Conservation (phyloP, 2,888 invertebrate species). For the Lumbricus terrestris region DNA sequence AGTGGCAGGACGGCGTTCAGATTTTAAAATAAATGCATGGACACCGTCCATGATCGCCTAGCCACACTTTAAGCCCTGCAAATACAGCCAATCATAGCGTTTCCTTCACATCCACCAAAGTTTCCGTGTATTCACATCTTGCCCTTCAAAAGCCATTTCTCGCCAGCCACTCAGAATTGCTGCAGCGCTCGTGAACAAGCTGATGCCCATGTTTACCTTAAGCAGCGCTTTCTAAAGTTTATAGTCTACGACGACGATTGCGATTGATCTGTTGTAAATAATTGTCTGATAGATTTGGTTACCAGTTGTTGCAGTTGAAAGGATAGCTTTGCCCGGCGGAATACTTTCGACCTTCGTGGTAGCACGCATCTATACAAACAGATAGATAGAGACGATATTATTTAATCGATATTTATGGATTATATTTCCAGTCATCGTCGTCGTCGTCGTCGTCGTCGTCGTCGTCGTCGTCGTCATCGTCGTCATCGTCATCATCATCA, state of each 20-base stretch:
- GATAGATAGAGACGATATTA: neutral
- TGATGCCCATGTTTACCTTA: neutral
- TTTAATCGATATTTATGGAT: neutral
- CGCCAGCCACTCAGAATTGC: neutral
- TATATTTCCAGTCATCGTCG: neutral
- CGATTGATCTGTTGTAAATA: neutral
- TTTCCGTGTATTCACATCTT: neutral
- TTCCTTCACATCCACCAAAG: neutral
- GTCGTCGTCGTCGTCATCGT: neutral
- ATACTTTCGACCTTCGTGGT: neutral
- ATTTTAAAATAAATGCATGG: no score
- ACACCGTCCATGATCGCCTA: no score
- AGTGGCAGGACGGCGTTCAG: no score
- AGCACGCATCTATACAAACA: neutral
- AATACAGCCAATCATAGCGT: neutral
- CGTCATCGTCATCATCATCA: neutral
- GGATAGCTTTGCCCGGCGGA: neutral
- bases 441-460: neutral
- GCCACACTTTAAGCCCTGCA: no score
- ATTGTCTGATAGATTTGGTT: neutral
- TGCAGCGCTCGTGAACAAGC: neutral
- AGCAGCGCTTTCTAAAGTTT: neutral
- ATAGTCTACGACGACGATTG: neutral
- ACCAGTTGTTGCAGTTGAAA: slow-evolving; percentile 15
- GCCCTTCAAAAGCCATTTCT: neutral